A percentile compares a stretch with the other conserved stretches of the same genome.
phyloP scores from a whole-genome alignment of 2,113 vertebrate species.

The Agapornis roseicollis region DNA sequence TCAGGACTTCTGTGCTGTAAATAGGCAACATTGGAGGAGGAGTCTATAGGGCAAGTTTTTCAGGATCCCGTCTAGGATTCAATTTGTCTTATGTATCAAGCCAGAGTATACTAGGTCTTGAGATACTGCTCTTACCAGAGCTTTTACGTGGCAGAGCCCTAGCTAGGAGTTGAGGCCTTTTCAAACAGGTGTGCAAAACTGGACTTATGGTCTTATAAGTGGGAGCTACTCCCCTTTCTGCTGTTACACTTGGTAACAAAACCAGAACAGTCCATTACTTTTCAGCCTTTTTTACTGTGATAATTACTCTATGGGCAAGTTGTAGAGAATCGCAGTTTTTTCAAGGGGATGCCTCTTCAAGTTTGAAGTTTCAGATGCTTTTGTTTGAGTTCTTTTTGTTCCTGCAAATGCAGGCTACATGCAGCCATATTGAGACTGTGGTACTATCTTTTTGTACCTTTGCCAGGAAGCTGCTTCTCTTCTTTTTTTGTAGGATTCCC shows the following conservation, averaged over 20 bases:
- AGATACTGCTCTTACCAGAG: neutral
- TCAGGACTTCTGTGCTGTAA: neutral
- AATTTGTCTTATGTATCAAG: neutral
- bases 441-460: neutral
- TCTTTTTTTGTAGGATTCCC: neutral
- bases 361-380: neutral
- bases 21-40: neutral
- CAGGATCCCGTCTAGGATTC: neutral
- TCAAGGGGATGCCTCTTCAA: neutral
- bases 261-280: neutral
- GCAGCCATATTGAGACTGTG: neutral
- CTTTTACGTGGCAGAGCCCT: neutral
- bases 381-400: neutral
- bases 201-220: neutral
- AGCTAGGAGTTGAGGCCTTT: neutral
- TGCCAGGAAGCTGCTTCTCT: neutral
- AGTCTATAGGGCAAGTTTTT: neutral
- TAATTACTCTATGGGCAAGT: neutral
- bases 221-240: neutral
- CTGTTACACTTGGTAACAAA: neutral
- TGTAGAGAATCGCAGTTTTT: neutral
- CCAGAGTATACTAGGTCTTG: neutral
- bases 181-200: neutral
- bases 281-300: neutral
- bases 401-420: neutral